A percentile compares a stretch with the other conserved stretches of the same genome.
phyloP scores from a whole-genome alignment of 2,888 invertebrate species.

The Tupiocoris notatus region DNA sequence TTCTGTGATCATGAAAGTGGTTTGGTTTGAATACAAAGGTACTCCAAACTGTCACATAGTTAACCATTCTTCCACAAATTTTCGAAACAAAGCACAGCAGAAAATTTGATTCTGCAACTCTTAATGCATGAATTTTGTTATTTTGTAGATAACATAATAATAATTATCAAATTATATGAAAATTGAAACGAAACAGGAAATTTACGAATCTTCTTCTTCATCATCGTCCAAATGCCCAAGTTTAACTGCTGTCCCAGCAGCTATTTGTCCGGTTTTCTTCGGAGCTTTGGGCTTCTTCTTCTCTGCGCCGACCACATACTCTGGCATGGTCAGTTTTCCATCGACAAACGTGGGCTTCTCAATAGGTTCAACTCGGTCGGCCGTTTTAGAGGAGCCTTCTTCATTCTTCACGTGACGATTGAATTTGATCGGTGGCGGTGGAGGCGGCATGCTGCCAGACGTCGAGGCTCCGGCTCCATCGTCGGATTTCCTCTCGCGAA shows the following conservation, averaged over 20 bases:
- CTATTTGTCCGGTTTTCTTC: constrained; percentile 9
- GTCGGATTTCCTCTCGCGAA: constrained; percentile 25
- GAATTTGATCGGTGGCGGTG: constrained; percentile 22
- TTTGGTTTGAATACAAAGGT: no score
- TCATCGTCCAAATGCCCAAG: constrained; percentile 30
- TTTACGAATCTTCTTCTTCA: constrained; percentile 35
- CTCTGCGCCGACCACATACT: constrained; percentile 73
- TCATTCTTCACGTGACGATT: constrained; percentile 41
- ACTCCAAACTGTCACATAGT: no score
- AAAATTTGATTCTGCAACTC: no score
- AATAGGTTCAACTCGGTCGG: constrained; percentile 22
- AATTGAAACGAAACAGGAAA: no score
- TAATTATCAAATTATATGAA: no score
- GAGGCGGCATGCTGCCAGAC: background rate
- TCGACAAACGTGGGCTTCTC: constrained; percentile 59
- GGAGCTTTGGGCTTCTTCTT: constrained; percentile 9
- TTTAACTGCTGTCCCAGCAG: constrained; percentile 26
- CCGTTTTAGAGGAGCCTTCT: constrained; percentile 29
- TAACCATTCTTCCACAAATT: no score
- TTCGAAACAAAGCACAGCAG: no score
- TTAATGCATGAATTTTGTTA: no score
- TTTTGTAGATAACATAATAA: no score
- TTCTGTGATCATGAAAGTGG: no score
- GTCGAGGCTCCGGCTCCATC: constrained; percentile 15
- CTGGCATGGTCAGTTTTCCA: constrained; percentile 76